Evolutionary conservation across 2,113 vertebrate genomes (phyloP).

Genomic region (Scomber japonicus): DNA sequence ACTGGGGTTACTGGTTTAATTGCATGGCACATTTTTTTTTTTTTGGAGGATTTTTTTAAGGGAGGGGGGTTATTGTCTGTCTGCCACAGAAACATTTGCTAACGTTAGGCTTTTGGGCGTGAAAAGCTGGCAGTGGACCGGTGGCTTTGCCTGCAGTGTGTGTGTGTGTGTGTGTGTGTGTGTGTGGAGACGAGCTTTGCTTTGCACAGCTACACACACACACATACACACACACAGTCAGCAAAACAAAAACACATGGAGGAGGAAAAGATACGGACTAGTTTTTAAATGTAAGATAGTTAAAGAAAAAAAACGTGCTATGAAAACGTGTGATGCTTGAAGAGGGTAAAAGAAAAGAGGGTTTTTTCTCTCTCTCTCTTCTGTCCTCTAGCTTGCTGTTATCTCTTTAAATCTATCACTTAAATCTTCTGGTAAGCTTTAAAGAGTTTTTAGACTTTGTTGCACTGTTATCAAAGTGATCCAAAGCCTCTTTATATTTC

Average conservation of each 20-base stretch:
- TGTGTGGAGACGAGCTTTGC: slow-evolving; percentile 16
- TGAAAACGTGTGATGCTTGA: background rate
- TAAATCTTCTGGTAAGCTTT: background rate
- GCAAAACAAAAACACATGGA: slow-evolving; percentile 60
- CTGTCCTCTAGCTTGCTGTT: too few species aligned
- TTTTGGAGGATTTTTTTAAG: too few species aligned
- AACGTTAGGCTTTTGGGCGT: slow-evolving; percentile 79
- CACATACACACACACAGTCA: background rate
- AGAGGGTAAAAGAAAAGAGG: background rate
- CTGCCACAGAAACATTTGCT: slow-evolving; percentile 58
- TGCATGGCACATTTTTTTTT: background rate
- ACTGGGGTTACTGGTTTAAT: background rate
- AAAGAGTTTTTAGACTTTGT: background rate
- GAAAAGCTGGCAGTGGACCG: slow-evolving; percentile 61
- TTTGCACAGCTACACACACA: background rate
- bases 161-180: too few species aligned
- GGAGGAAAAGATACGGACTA: background rate
- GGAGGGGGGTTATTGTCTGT: slow-evolving; percentile 8
- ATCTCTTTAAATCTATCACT: background rate
- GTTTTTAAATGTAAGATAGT: background rate
- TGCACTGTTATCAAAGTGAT: background rate
- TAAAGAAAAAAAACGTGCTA: slow-evolving; percentile 13
- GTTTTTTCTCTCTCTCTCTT: background rate
- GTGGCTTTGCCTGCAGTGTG: slow-evolving; percentile 41
- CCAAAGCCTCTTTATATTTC: background rate